Conservation (phyloP, 1,140 invertebrate genomes). For the Saccostrea glomerata region DNA sequence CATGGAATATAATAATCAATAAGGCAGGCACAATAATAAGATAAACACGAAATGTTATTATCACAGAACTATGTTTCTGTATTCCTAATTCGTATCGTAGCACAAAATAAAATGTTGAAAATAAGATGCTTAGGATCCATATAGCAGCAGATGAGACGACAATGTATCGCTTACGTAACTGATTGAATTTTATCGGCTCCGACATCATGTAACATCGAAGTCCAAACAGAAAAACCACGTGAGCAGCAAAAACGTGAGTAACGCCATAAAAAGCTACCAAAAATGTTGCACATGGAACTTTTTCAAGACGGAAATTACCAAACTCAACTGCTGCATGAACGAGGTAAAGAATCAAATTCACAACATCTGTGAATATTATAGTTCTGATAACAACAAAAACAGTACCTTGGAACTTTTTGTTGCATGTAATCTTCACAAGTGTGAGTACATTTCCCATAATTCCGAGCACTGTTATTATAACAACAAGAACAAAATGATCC, state of each 20-base stretch:
- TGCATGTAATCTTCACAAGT: neutral
- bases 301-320: neutral
- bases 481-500: neutral
- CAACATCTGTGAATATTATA: conserved; percentile 2
- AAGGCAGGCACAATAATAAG: neutral
- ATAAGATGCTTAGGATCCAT: too few species aligned
- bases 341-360: neutral
- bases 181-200: too few species aligned
- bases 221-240: too few species aligned
- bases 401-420: neutral
- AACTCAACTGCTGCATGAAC: neutral
- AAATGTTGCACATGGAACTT: neutral
- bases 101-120: neutral
- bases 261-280: neutral
- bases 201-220: too few species aligned
- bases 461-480: neutral
- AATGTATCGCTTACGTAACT: too few species aligned
- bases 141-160: too few species aligned
- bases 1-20: too few species aligned
- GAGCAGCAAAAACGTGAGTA: neutral
- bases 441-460: neutral
- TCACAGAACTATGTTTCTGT: neutral
- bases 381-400: neutral
- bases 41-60: neutral
- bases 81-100: neutral